Percentiles rank a stretch among this genome's conserved stretches.
Conservation (phyloP, 2,797 vertebrate genomes). For the Mus minutoides region DNA sequence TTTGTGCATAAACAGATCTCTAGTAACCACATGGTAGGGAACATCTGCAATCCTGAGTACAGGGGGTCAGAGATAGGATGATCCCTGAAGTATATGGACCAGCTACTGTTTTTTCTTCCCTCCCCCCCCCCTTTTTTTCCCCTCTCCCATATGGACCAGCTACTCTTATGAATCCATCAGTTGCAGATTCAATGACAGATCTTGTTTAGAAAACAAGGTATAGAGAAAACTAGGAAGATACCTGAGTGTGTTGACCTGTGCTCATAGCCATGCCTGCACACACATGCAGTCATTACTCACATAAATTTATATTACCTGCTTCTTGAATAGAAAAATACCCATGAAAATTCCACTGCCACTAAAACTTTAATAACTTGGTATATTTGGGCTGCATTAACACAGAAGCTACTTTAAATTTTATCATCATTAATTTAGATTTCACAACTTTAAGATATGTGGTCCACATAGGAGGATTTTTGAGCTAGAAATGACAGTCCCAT, state of each 20-base stretch:
- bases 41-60: neutral
- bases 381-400: slow-evolving; percentile 28
- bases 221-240: neutral
- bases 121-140: too few relatives aligned
- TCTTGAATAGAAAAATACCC: slow-evolving; percentile 20
- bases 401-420: slow-evolving; percentile 63
- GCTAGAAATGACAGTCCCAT: neutral
- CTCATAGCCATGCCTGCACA: neutral
- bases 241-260: neutral
- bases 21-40: neutral
- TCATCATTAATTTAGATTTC: slow-evolving; percentile 46
- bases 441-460: neutral
- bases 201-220: neutral
- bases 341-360: slow-evolving; percentile 31
- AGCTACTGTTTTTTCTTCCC: too few relatives aligned
- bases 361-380: slow-evolving; percentile 24
- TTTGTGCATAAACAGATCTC: neutral
- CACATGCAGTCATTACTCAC: neutral
- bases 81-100: neutral
- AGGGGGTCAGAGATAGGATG: neutral
- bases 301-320: neutral
- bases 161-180: neutral
- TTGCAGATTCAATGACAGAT: neutral
- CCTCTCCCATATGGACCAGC: neutral
- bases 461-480: slow-evolving; percentile 3